Percentiles rank a stretch among this genome's conserved stretches.
Evolutionary conservation across 2,888 invertebrate species (phyloP).

Genomic region (Tanypteryx hageni): DNA sequence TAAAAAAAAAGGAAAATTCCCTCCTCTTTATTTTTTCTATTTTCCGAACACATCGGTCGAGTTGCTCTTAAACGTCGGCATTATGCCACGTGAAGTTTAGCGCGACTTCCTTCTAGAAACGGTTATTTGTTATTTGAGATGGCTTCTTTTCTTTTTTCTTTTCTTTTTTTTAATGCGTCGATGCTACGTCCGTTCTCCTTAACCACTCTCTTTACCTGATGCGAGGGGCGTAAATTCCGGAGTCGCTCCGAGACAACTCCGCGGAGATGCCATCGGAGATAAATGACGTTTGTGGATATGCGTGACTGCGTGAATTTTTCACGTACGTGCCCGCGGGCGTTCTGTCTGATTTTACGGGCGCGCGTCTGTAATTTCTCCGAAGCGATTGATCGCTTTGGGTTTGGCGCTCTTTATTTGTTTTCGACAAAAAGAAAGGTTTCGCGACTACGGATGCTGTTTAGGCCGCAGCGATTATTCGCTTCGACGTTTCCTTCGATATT

Average conservation of each 20-base stretch:
- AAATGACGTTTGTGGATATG: neutral
- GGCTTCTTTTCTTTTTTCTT: neutral
- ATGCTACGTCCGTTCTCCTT: neutral
- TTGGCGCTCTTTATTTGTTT: neutral
- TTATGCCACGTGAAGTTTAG: neutral
- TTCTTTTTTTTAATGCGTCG: no score
- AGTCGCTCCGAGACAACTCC: neutral
- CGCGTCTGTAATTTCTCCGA: neutral
- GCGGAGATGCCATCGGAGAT: neutral
- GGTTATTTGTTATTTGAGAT: neutral
- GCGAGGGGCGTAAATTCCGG: neutral
- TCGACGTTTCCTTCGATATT: neutral
- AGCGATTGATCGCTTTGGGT: neutral
- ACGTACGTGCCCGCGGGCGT: neutral
- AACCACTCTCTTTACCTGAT: neutral
- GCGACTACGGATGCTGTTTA: neutral
- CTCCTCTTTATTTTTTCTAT: neutral
- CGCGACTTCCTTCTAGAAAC: neutral
- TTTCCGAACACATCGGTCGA: neutral
- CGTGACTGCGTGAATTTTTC: conserved; percentile 13
- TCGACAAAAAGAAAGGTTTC: neutral
- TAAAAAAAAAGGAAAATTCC: neutral
- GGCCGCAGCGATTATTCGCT: neutral
- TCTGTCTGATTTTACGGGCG: neutral
- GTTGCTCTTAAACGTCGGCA: neutral